These are phyloP conservation scores for Carassius carassius DNA, from an alignment of 2,113 vertebrate genomes.

Conservation along the genomic window DNA sequence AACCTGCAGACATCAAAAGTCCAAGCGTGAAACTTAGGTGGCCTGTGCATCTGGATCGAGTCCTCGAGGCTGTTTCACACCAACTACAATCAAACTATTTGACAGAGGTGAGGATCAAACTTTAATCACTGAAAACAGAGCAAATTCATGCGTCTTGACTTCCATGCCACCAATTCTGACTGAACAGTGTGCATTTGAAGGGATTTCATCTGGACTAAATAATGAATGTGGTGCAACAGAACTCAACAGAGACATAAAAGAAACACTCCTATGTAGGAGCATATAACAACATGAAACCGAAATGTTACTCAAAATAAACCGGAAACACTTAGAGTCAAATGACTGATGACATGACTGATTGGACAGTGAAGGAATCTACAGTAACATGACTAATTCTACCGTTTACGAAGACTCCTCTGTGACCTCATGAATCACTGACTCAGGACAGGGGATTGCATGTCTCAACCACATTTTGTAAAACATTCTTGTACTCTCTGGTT, in stretches of 20 bases:
- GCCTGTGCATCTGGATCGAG: conserved; percentile 7
- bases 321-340: not conserved
- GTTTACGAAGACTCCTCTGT: not conserved
- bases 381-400: not conserved
- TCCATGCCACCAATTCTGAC: not conserved
- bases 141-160: not conserved
- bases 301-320: not conserved
- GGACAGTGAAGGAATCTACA: not conserved
- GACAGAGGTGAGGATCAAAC: not conserved
- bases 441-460: not conserved
- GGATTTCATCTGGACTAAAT: conserved; percentile 36
- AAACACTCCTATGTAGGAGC: not conserved
- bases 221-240: conserved; percentile 19
- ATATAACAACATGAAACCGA: not conserved
- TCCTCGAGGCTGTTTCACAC: not conserved
- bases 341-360: not conserved
- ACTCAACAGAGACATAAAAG: not conserved
- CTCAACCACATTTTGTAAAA: conserved; percentile 24
- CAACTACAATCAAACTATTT: conserved; percentile 2
- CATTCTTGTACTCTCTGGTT: conserved; percentile 9
- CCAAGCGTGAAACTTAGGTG: not conserved
- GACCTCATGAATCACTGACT: conserved; percentile 21
- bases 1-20: conserved; percentile 28
- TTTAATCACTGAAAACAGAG: not conserved
- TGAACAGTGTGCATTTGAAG: not conserved